Evolutionary conservation across 2,113 vertebrate genomes (phyloP).

Genomic region (Delphinus delphis): DNA sequence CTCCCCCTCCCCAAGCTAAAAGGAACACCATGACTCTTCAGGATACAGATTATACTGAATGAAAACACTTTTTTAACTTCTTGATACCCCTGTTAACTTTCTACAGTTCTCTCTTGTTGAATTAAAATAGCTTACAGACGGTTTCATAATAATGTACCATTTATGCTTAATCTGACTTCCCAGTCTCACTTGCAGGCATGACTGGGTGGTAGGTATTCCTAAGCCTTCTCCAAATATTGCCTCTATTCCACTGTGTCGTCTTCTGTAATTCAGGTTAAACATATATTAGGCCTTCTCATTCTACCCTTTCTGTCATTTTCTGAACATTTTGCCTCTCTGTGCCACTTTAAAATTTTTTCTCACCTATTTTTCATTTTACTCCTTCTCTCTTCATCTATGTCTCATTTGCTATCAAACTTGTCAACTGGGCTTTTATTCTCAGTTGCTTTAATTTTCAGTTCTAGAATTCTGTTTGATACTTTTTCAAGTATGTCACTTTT

Average conservation of each 20-base stretch:
- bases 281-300: neutral
- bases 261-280: neutral
- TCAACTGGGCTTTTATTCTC: neutral
- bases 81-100: neutral
- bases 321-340: neutral
- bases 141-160: neutral
- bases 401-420: neutral
- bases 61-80: constrained; percentile 1
- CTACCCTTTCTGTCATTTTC: neutral
- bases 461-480: neutral
- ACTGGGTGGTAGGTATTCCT: neutral
- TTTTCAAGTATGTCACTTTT: neutral
- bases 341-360: neutral
- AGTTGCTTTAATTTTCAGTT: neutral
- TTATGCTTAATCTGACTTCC: neutral
- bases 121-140: neutral
- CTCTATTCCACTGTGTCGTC: neutral
- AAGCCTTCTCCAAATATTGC: neutral
- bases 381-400: neutral
- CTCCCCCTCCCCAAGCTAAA: neutral
- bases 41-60: neutral
- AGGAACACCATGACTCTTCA: neutral
- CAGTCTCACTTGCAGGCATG: neutral
- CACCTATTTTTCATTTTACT: neutral
- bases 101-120: neutral